phyloP scores from a whole-genome alignment of 2,888 invertebrate genomes.

The Hirtodrosophila cameraria region DNA sequence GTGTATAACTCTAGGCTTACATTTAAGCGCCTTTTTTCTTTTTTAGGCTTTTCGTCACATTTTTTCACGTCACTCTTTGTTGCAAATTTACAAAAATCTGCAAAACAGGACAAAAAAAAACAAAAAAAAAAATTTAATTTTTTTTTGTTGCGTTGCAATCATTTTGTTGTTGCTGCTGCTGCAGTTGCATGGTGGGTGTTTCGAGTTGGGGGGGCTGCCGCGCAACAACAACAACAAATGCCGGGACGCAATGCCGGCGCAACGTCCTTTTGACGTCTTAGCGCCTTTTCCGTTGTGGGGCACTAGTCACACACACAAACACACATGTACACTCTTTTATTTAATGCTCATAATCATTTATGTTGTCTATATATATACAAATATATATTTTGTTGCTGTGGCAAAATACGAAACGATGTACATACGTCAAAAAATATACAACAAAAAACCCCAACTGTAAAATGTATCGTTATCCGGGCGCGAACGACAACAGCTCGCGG shows the following conservation, averaged over 20 bases:
- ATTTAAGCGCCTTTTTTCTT: constrained; percentile 17
- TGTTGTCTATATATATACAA: constrained; percentile 8
- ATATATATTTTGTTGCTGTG: constrained; percentile 6
- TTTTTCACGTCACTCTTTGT: constrained; percentile 46
- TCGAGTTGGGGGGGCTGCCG: constrained; percentile 4
- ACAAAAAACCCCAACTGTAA: constrained; percentile 50
- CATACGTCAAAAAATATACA: constrained; percentile 42
- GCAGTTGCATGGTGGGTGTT: background rate
- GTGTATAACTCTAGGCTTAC: too few species aligned
- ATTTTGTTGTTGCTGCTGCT: constrained; percentile 36
- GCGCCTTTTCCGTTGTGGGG: constrained; percentile 48
- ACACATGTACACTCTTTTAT: constrained; percentile 7
- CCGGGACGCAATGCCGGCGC: constrained; percentile 24
- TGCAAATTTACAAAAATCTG: constrained; percentile 35
- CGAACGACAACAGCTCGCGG: constrained; percentile 66
- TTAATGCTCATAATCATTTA: constrained; percentile 17
- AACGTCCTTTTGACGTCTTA: constrained; percentile 49
- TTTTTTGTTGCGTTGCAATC: constrained; percentile 22
- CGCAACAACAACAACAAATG: constrained; percentile 42
- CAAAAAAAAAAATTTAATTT: constrained; percentile 49
- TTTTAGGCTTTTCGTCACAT: constrained; percentile 28
- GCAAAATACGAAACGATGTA: constrained; percentile 23
- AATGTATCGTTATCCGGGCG: constrained; percentile 65
- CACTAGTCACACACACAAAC: constrained; percentile 33
- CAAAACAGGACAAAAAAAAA: constrained; percentile 44